These are phyloP conservation scores for Syrrhaptes paradoxus DNA, from an alignment of 2,113 vertebrate genomes.

Conservation along the genomic window DNA sequence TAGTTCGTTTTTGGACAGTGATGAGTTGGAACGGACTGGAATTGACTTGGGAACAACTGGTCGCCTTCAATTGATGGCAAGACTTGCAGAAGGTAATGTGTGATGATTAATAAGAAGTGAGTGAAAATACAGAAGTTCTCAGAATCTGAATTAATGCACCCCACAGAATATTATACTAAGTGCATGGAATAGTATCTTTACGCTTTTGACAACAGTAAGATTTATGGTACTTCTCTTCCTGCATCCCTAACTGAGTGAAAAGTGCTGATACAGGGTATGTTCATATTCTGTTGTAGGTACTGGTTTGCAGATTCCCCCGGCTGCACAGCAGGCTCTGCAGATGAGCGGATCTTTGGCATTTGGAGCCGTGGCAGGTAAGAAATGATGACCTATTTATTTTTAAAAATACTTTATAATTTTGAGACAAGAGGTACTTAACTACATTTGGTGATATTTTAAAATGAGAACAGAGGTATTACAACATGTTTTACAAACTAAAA, in stretches of 20 bases:
- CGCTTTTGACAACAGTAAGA: not conserved
- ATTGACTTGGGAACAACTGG: conserved; percentile 95
- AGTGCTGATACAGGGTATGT: not conserved
- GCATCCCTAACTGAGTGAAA: not conserved
- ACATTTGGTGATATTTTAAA: not conserved
- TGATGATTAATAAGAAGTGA: not conserved
- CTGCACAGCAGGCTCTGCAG: conserved; percentile 95
- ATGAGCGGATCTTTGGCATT: conserved; percentile 96
- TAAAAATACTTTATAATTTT: not conserved
- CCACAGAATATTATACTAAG: not conserved
- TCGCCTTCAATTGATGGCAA: conserved; percentile 93
- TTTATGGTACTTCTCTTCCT: not conserved
- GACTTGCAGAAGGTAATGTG: conserved; percentile 89
- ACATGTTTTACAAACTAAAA: not conserved
- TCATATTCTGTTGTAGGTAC: conserved; percentile 76
- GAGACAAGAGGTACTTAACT: not conserved
- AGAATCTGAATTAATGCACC: not conserved
- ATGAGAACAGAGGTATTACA: not conserved
- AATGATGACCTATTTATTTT: not conserved
- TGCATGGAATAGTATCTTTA: not conserved
- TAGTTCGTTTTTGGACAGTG: conserved; percentile 92
- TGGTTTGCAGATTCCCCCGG: conserved; percentile 94
- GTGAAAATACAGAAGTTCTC: too few species aligned
- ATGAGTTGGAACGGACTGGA: conserved; percentile 92
- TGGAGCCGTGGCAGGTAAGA: conserved; percentile 93